Base-by-base conservation (phyloP, 2,797 vertebrate species). In the Mustela erminea region DNA sequence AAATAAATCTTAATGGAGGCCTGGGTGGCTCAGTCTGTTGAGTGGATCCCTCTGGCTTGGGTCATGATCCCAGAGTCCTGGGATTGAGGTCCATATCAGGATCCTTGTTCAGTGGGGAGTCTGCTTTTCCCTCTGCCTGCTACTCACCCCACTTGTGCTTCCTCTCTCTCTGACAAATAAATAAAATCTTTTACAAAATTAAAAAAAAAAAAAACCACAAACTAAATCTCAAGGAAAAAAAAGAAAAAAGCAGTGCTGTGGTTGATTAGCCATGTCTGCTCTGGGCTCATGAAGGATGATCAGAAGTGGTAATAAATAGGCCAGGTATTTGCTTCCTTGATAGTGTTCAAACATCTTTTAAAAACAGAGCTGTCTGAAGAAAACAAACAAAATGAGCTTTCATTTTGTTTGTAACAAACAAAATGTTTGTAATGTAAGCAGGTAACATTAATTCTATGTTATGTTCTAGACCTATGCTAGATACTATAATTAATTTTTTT, bases 321-420 rank as follows among this genome's bases (percentile, higher is more conserved):
- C 43, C 20, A 23, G 56, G n/a, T 41, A 29, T 62, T 74, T 54
- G 29, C 21, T 35, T 84, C 77, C 66, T 90, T 81, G 21, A 21
- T 13, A 66, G 35, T n/a, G 20, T n/a, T 75, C 41, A 62, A 35
- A 20, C 54, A 29, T 29, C 82, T 56, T 89, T 74, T 78, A 75
- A 85, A 96, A 95, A 77, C 7, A 93, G 29, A 85, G 49, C 27
- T 89, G 17, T 27, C 21, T 25, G 87, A 66, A 90, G 93, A 94
- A 78, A 77, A 93, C 20, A 91, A 93, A 64, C 18, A 56, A 80
- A 70, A 83, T 43, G 23, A 64, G 43, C 43, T 43, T 43, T 43
- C 43, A 43, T 43, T 43, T 43, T 43, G 7, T 43, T 43, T 43
- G 43, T 43, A 43, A 43, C 43, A 43, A 43, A 43, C 43, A 46